Evolutionary conservation across 2,888 invertebrate species (phyloP).

Genomic region (Torymus tubicola): DNA sequence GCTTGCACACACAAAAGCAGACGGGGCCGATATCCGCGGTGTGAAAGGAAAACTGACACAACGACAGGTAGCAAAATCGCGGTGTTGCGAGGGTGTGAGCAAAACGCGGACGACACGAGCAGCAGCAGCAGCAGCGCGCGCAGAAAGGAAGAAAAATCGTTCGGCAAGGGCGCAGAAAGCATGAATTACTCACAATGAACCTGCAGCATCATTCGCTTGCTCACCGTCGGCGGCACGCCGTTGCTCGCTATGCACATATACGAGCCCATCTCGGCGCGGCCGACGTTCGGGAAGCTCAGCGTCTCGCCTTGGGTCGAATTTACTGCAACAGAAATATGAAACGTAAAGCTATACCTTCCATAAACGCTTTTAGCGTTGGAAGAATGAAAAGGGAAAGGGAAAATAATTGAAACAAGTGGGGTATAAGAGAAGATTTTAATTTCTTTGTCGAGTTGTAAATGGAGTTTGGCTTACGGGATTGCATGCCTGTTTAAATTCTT

Average conservation of each 20-base stretch:
- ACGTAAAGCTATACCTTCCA: too few relatives aligned
- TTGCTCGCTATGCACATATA: conserved; percentile 93
- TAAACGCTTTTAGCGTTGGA: conserved; percentile 1
- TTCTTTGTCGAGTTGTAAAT: too few relatives aligned
- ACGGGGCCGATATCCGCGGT: too few relatives aligned
- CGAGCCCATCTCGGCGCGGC: conserved; percentile 92
- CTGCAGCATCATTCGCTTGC: conserved; percentile 93
- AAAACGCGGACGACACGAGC: not conserved
- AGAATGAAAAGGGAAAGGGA: not conserved
- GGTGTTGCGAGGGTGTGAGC: not conserved
- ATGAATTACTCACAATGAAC: conserved; percentile 88
- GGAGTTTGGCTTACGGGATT: too few relatives aligned
- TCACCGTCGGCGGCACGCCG: conserved; percentile 91
- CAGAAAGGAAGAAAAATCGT: conserved; percentile 51
- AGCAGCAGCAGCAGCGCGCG: too few relatives aligned
- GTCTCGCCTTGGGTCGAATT: conserved; percentile 87
- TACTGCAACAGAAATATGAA: conserved; percentile 77
- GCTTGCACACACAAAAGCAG: not conserved
- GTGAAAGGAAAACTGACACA: conserved; percentile 11
- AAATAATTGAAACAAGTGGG: too few relatives aligned
- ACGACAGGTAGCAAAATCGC: not conserved
- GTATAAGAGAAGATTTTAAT: too few relatives aligned
- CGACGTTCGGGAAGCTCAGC: conserved; percentile 89
- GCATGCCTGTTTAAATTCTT: too few relatives aligned
- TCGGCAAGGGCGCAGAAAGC: conserved; percentile 25